Conservation (phyloP, 2,888 invertebrate species). For the Ennomos erosarius region DNA sequence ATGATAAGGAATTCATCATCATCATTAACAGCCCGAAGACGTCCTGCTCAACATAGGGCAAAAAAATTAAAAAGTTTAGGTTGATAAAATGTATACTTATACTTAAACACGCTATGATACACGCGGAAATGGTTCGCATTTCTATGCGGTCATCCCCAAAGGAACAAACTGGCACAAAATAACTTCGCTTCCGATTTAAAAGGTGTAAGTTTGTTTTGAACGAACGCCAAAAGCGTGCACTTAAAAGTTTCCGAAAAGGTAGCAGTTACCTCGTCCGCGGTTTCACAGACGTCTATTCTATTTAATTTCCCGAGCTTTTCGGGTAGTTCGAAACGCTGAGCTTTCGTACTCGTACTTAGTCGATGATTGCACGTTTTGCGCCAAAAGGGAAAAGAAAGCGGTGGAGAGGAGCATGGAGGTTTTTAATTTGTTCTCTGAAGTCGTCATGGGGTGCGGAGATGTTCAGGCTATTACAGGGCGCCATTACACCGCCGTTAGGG, state of each 20-base stretch:
- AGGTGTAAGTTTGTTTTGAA: constrained; percentile 40
- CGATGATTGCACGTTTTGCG: constrained; percentile 39
- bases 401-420: constrained; percentile 57
- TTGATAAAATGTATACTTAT: too few species aligned
- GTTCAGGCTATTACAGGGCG: constrained; percentile 70
- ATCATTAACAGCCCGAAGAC: too few species aligned
- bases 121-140: too few species aligned
- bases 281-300: constrained; percentile 48
- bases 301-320: constrained; percentile 53
- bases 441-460: constrained; percentile 59
- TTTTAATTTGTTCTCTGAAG: constrained; percentile 78
- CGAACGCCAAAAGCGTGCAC: constrained; percentile 36
- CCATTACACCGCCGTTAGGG: constrained; percentile 78
- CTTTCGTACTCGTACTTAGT: constrained; percentile 34
- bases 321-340: constrained; percentile 45
- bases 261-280: constrained; percentile 36
- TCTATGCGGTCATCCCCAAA: constrained; percentile 19
- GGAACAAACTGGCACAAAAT: constrained; percentile 26
- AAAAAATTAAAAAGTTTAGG: too few species aligned
- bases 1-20: too few species aligned
- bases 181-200: constrained; percentile 29
- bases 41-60: too few species aligned
- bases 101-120: too few species aligned
- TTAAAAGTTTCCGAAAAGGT: constrained; percentile 40
- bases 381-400: constrained; percentile 44